These are phyloP conservation scores for Paracanthobrama guichenoti DNA, from an alignment of 2,113 vertebrate species.

Conservation along the genomic window DNA sequence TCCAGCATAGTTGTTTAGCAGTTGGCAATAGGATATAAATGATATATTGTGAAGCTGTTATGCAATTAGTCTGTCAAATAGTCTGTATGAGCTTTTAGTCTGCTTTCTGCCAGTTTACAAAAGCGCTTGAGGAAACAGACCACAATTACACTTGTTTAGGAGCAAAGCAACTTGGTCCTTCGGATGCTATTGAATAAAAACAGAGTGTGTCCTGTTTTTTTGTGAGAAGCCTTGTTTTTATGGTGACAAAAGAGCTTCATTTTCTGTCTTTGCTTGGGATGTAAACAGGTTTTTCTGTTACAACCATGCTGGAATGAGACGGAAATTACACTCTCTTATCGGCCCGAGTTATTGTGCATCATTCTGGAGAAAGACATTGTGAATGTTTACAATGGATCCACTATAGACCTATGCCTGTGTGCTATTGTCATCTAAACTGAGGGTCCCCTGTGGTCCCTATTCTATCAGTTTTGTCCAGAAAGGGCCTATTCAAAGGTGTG, in stretches of 20 bases:
- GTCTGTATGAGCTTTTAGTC: not conserved
- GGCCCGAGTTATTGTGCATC: slow-evolving; percentile 12
- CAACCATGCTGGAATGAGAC: not conserved
- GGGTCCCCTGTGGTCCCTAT: not conserved
- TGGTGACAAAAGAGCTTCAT: slow-evolving; percentile 26
- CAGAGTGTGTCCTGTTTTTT: not conserved
- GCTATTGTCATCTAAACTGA: not conserved
- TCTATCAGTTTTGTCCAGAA: not conserved
- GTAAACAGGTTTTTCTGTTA: slow-evolving; percentile 33
- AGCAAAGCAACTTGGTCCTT: not conserved
- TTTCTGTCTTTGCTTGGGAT: not conserved
- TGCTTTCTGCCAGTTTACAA: slow-evolving; percentile 1
- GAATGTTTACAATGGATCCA: not conserved
- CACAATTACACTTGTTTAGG: not conserved
- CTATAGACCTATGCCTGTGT: not conserved
- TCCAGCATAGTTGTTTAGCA: not conserved
- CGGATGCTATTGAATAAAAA: not conserved
- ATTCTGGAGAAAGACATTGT: slow-evolving; percentile 2
- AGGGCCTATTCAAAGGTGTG: not conserved
- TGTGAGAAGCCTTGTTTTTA: slow-evolving; percentile 12
- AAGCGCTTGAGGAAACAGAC: not conserved
- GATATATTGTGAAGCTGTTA: not conserved
- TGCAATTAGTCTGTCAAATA: not conserved
- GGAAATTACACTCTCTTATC: slow-evolving; percentile 32
- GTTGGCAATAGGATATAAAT: not conserved